Evolutionary conservation across 2,888 invertebrate genomes (phyloP).

Genomic region (Podabrus alpinus): DNA sequence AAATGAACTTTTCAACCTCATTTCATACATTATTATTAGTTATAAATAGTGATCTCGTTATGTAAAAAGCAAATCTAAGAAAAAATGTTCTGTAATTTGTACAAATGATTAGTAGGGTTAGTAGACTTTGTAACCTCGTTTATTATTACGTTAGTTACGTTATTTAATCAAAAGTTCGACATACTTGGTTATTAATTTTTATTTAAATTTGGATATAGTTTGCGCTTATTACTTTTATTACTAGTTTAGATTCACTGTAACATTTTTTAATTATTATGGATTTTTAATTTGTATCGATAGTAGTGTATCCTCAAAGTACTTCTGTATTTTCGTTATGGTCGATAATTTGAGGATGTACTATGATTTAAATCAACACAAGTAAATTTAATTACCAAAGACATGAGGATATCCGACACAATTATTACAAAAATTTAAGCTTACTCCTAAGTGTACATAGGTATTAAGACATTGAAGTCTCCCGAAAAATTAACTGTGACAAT

Average conservation of each 20-base stretch:
- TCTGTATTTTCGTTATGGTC: background rate
- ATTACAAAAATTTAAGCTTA: background rate
- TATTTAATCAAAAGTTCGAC: background rate
- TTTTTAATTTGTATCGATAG: background rate
- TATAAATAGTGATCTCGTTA: slow-evolving; percentile 47
- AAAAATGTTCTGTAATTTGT: slow-evolving; percentile 33
- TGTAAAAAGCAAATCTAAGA: slow-evolving; percentile 26
- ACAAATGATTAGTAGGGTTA: slow-evolving; percentile 10
- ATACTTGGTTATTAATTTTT: background rate
- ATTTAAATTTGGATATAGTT: background rate
- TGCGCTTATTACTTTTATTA: background rate
- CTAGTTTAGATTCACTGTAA: background rate
- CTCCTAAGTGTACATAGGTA: background rate
- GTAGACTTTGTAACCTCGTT: slow-evolving; percentile 10
- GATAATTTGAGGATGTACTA: background rate
- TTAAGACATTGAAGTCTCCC: background rate
- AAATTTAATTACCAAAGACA: background rate
- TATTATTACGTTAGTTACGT: background rate
- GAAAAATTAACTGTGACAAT: background rate
- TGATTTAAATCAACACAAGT: background rate
- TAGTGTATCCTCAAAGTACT: background rate
- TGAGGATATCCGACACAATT: background rate
- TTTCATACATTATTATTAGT: slow-evolving; percentile 25
- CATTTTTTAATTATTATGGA: background rate
- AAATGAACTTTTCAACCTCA: slow-evolving; percentile 50